phyloP scores from a whole-genome alignment of 2,888 invertebrate genomes.

The Spisula solida region DNA sequence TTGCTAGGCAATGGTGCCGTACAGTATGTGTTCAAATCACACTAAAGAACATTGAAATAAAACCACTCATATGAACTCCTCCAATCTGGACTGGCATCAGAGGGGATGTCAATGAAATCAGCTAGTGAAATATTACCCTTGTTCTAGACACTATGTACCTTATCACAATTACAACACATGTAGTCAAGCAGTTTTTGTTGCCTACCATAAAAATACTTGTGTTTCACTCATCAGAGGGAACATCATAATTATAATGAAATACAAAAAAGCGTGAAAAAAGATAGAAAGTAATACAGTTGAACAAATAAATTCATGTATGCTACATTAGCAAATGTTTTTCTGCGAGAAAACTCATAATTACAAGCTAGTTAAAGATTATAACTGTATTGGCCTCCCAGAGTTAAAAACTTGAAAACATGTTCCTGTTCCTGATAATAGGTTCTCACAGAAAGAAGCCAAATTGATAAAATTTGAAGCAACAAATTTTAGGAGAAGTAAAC shows the following conservation, averaged over 20 bases:
- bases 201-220: too few relatives aligned
- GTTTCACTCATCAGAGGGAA: too few relatives aligned
- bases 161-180: background rate
- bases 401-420: background rate
- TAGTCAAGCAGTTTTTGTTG: background rate
- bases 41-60: too few relatives aligned
- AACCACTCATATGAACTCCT: too few relatives aligned
- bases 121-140: background rate
- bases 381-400: background rate
- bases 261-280: too few relatives aligned
- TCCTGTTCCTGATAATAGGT: background rate
- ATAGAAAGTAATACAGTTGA: background rate
- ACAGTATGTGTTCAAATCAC: too few relatives aligned
- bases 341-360: background rate
- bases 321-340: background rate
- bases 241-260: too few relatives aligned
- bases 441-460: background rate
- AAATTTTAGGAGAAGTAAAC: conserved; percentile 21
- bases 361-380: background rate
- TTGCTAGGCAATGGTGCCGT: too few relatives aligned
- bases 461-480: background rate
- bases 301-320: background rate
- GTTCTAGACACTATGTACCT: background rate
- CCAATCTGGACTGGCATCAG: background rate
- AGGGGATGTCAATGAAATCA: background rate